These are phyloP conservation scores for Amyelois transitella DNA, from an alignment of 1,140 invertebrate genomes.

Conservation along the genomic window DNA sequence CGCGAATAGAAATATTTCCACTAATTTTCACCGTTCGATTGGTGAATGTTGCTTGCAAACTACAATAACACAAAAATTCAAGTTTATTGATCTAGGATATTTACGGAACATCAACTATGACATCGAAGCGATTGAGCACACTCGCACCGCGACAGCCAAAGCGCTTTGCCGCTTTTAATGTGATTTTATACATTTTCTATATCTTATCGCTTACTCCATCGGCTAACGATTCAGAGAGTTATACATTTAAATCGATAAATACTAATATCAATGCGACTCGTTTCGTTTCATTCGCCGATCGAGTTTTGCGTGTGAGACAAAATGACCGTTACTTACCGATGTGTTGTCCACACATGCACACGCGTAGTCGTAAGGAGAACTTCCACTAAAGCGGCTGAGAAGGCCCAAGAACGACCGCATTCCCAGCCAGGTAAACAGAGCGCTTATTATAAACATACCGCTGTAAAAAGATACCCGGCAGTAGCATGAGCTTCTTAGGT, in stretches of 20 bases:
- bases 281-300: slow-evolving; percentile 34
- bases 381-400: slow-evolving; percentile 75
- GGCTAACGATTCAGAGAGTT: slow-evolving; percentile 29
- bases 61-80: slow-evolving; percentile 34
- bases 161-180: slow-evolving; percentile 65
- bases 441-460: slow-evolving; percentile 55
- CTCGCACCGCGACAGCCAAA: slow-evolving; percentile 54
- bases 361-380: slow-evolving; percentile 75
- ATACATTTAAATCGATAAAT: neutral
- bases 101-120: slow-evolving; percentile 2
- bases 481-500: slow-evolving; percentile 57
- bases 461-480: slow-evolving; percentile 43
- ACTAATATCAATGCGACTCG: neutral
- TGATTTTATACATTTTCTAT: slow-evolving; percentile 29
- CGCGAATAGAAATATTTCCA: slow-evolving; percentile 27
- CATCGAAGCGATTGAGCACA: slow-evolving; percentile 43
- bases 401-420: slow-evolving; percentile 74
- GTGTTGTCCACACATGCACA: slow-evolving; percentile 73
- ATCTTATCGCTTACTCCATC: slow-evolving; percentile 41
- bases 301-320: slow-evolving; percentile 38
- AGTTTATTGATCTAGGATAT: neutral
- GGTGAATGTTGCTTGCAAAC: slow-evolving; percentile 61
- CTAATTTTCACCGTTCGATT: slow-evolving; percentile 52
- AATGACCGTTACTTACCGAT: slow-evolving; percentile 61
- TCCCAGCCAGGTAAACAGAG: slow-evolving; percentile 74